These are phyloP conservation scores for Chrysodeixis includens DNA, from an alignment of 2,888 invertebrate genomes.

Conservation along the genomic window DNA sequence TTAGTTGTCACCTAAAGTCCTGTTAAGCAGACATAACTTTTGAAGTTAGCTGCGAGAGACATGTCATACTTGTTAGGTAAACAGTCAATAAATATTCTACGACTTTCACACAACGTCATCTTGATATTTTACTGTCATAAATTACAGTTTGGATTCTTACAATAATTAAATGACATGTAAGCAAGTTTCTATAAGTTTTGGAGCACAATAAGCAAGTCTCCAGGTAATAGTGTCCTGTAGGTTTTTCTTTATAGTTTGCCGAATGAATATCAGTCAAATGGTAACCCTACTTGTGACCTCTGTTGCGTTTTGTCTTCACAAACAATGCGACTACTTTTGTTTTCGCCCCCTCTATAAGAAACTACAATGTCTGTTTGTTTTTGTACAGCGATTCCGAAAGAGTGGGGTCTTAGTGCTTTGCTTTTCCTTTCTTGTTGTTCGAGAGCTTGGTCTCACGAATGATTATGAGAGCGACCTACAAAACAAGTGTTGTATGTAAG, in stretches of 20 bases:
- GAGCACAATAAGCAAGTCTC: too few relatives aligned
- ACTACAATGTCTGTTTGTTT: constrained; percentile 42
- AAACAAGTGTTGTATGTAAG: neutral
- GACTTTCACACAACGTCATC: too few relatives aligned
- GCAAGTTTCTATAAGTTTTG: too few relatives aligned
- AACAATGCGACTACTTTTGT: constrained; percentile 59
- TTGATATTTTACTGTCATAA: too few relatives aligned
- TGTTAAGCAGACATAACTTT: neutral
- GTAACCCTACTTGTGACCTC: constrained; percentile 35
- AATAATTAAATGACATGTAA: too few relatives aligned
- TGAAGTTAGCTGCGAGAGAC: neutral
- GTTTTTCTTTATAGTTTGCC: neutral
- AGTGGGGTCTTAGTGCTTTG: constrained; percentile 18
- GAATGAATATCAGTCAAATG: neutral
- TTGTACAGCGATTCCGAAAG: constrained; percentile 41
- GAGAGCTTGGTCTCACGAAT: constrained; percentile 8
- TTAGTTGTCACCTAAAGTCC: neutral
- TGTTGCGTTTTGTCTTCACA: constrained; percentile 52
- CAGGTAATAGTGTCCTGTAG: too few relatives aligned
- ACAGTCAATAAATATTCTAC: too few relatives aligned
- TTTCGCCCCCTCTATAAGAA: constrained; percentile 41
- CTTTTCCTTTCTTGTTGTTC: constrained; percentile 17
- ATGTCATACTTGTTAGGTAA: neutral
- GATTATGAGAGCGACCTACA: neutral
- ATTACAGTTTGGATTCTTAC: too few relatives aligned